Conservation (phyloP, 2,888 invertebrate genomes). For the Uloborus plumipes region DNA sequence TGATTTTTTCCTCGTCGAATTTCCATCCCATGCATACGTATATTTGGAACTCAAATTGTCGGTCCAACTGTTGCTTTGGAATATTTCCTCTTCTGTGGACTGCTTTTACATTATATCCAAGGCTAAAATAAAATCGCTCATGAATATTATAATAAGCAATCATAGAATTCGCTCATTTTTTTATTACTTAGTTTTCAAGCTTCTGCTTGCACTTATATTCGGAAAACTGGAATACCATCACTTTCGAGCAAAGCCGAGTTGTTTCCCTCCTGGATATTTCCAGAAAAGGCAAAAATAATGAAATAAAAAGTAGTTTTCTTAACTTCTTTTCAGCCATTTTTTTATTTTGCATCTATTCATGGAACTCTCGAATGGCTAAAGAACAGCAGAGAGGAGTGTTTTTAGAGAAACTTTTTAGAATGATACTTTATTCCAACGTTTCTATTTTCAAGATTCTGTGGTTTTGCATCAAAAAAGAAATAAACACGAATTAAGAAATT, state of each 20-base stretch:
- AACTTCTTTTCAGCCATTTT: constrained; percentile 15
- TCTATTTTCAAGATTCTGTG: too few relatives aligned
- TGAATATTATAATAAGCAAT: constrained; percentile 64
- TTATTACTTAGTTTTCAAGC: constrained; percentile 3
- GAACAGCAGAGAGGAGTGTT: too few relatives aligned
- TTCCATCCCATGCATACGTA: constrained; percentile 32
- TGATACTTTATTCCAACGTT: too few relatives aligned
- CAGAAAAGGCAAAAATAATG: constrained; percentile 16
- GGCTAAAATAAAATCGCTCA: constrained; percentile 60
- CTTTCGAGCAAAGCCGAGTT: constrained; percentile 27
- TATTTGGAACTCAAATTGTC: constrained; percentile 49
- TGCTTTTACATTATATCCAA: constrained; percentile 46
- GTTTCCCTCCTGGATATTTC: not conserved
- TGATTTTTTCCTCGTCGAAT: constrained; percentile 17
- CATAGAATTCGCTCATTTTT: constrained; percentile 53
- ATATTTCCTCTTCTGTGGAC: constrained; percentile 38
- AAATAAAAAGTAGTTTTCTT: constrained; percentile 39
- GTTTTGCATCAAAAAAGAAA: too few relatives aligned
- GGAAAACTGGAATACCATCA: constrained; percentile 47
- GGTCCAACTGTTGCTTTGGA: constrained; percentile 59
- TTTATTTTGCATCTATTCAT: not conserved
- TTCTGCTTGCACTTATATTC: constrained; percentile 18
- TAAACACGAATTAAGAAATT: too few relatives aligned
- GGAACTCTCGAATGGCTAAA: too few relatives aligned
- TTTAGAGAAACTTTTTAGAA: too few relatives aligned